A percentile compares a stretch with the other conserved stretches of the same genome.
phyloP scores from a whole-genome alignment of 2,113 vertebrate genomes.

The Hystrix cristata region DNA sequence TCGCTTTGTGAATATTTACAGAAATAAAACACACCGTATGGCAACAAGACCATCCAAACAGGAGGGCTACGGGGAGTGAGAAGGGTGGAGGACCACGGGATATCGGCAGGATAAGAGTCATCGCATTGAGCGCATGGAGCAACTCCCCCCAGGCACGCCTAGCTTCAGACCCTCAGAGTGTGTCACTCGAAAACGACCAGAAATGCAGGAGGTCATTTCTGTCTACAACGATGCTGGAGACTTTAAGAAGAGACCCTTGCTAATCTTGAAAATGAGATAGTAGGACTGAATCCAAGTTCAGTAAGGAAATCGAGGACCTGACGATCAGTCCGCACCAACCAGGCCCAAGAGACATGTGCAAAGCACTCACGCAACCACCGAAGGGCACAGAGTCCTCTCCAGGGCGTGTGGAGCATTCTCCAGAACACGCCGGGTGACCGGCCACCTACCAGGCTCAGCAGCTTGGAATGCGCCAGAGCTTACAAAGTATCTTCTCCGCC shows the following conservation, averaged over 20 bases:
- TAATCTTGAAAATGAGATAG: neutral
- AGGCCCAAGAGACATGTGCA: rapidly evolving
- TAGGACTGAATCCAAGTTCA: neutral
- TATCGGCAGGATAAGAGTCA: neutral
- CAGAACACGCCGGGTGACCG: neutral
- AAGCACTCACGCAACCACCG: neutral
- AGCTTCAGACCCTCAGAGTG: neutral
- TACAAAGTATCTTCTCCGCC: neutral
- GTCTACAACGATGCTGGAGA: neutral
- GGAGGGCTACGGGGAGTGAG: neutral
- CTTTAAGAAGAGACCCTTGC: neutral
- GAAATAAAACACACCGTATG: neutral
- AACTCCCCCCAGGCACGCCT: no score
- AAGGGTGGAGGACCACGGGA: neutral
- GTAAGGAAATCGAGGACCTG: neutral
- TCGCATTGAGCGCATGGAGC: no score
- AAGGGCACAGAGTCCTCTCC: neutral
- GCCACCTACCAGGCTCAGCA: neutral
- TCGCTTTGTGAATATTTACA: neutral
- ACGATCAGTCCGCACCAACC: neutral
- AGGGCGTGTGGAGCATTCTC: neutral
- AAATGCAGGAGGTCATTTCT: neutral
- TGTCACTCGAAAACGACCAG: neutral
- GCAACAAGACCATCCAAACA: neutral
- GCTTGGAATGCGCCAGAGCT: no score